phyloP scores from a whole-genome alignment of 2,797 vertebrate genomes.

The Typhlichthys subterraneus region DNA sequence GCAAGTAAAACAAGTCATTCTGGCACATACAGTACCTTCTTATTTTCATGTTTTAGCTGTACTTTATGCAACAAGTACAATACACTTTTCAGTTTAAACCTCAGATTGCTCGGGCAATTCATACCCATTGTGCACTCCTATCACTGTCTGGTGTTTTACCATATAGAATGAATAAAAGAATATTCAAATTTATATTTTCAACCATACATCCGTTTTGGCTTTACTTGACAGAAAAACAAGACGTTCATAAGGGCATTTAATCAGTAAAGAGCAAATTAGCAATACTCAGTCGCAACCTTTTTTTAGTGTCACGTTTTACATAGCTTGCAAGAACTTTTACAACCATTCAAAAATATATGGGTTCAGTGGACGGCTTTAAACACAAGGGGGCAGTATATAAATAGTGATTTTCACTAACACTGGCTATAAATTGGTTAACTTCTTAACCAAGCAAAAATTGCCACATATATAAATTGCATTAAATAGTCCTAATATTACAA shows the following conservation, averaged over 20 bases:
- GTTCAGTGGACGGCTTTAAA: slow-evolving; percentile 15
- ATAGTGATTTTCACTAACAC: background rate
- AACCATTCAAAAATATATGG: too few species aligned
- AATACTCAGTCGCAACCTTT: too few species aligned
- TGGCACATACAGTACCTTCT: slow-evolving; percentile 82
- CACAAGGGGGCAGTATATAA: slow-evolving; percentile 52
- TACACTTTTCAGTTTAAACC: slow-evolving; percentile 87
- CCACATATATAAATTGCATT: too few species aligned
- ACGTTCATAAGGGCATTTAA: background rate
- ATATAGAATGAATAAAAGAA: slow-evolving; percentile 92
- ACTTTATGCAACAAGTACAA: slow-evolving; percentile 71
- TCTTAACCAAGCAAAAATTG: too few species aligned
- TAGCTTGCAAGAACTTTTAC: too few species aligned
- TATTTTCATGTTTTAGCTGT: slow-evolving; percentile 79
- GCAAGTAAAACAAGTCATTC: slow-evolving; percentile 88
- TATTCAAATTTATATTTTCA: slow-evolving; percentile 89
- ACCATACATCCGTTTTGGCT: slow-evolving; percentile 76
- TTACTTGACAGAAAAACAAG: slow-evolving; percentile 38
- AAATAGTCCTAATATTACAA: too few species aligned
- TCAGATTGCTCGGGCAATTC: slow-evolving; percentile 80
- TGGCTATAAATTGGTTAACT: background rate
- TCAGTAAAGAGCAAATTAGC: background rate
- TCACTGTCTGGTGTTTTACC: slow-evolving; percentile 88
- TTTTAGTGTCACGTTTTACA: too few species aligned
- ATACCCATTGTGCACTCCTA: slow-evolving; percentile 87